Conservation (phyloP, 2,888 invertebrate species). For the Ptychoptera contaminata region DNA sequence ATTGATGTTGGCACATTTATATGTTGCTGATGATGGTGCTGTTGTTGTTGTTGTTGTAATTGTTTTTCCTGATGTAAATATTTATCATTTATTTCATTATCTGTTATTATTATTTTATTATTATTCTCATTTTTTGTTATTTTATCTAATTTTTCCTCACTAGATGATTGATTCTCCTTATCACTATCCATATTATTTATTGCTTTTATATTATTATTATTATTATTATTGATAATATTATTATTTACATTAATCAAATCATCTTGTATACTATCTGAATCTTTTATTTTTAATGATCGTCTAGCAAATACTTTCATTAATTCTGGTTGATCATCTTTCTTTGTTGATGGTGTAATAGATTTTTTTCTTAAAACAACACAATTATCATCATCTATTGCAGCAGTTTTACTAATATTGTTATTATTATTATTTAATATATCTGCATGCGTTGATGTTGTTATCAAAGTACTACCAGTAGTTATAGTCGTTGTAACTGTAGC, state of each 20-base stretch:
- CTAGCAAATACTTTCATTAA: slow-evolving; percentile 69
- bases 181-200: slow-evolving; percentile 52
- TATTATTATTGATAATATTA: slow-evolving; percentile 10
- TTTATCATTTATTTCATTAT: slow-evolving; percentile 13
- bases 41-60: slow-evolving; percentile 16
- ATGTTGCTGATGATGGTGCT: slow-evolving; percentile 6
- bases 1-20: background rate
- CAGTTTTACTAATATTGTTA: slow-evolving; percentile 4
- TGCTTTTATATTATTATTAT: slow-evolving; percentile 24
- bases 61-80: slow-evolving; percentile 16
- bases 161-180: slow-evolving; percentile 50
- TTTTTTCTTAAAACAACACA: slow-evolving; percentile 27
- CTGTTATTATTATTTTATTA: slow-evolving; percentile 13
- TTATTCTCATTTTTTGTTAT: slow-evolving; percentile 21
- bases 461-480: background rate
- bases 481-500: slow-evolving; percentile 5
- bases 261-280: slow-evolving; percentile 45
- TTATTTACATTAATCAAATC: slow-evolving; percentile 26
- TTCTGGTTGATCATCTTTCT: slow-evolving; percentile 57
- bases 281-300: slow-evolving; percentile 65
- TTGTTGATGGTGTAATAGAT: slow-evolving; percentile 14
- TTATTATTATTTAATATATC: too few species aligned
- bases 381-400: slow-evolving; percentile 11
- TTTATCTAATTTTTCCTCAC: slow-evolving; percentile 32
- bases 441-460: background rate